Evolutionary conservation across 1,140 invertebrate genomes (phyloP), one percentile per base, ranked within the genome.

Genomic region (Monomorium pharaonis): DNA sequence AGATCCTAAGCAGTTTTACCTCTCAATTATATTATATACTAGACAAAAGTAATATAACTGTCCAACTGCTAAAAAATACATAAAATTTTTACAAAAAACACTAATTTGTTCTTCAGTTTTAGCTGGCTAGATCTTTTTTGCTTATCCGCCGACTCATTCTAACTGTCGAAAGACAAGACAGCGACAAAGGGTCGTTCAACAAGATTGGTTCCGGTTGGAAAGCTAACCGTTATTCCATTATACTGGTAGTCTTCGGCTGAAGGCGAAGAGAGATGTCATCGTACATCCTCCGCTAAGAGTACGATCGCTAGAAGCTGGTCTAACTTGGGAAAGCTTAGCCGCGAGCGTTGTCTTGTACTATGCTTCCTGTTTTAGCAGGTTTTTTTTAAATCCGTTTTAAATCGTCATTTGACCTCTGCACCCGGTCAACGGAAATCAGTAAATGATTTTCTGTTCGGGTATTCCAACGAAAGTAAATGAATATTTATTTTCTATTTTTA

Each of bases 261-360:
- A 86, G 85, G 65, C 51, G 49, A 51, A 85, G 83, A 86, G 83
- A 86, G 70, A 88, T 87, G 86, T 89, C 88, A 88, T 63, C 44
- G 21, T 60, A 58, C 27, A 60, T 84, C 69, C 18, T 62, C 18
- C 69, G 37, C 10, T 27, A 51, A 74, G n/a, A n/a, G 67, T 47
- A 16, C 24, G 18, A 30, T 62, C 21, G 21, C 44, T 24, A 27
- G n/a, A 67, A 65, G 44, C 21, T 60, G 76, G 69, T 69, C 44
- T 42, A 42, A 10, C 76, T 80, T 12, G 63, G 49, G 76, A 67
- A 80, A 80, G 62, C 63, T 80, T 69, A 37, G 62, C 76, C 44
- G 47, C 63, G 30, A 80, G 44, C 44, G 44, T 33, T 65, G 6
- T n/a, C 30, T 69, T 54, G 21, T 54, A 42, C 44, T 37, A 54